Evolutionary conservation across 2,113 vertebrate species (phyloP).

Genomic region (Cricetomys ansorgei): DNA sequence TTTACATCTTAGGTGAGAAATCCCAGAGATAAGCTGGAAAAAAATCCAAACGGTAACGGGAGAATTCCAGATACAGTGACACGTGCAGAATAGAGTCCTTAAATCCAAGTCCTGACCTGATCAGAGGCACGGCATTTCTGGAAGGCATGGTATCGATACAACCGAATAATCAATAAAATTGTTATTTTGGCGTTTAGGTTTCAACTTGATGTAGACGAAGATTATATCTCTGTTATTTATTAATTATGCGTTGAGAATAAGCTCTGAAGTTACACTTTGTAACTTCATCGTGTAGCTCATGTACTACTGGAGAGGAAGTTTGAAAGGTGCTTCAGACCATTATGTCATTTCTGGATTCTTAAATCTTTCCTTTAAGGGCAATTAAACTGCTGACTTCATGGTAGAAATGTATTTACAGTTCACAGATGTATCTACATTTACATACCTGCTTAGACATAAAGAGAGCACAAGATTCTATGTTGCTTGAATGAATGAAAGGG

Average conservation of each 20-base stretch:
- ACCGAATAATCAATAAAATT: not conserved
- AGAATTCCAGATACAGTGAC: not conserved
- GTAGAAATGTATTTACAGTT: not conserved
- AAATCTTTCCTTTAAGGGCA: not conserved
- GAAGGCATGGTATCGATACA: not conserved
- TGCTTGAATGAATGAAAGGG: not conserved
- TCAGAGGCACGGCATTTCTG: not conserved
- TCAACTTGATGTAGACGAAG: not conserved
- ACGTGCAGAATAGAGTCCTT: not conserved
- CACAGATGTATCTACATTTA: not conserved
- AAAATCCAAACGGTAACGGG: not conserved
- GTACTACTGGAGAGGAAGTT: not conserved
- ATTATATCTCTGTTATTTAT: not conserved
- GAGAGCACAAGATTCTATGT: too few species aligned
- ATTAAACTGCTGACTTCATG: not conserved
- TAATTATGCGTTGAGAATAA: not conserved
- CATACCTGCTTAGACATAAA: not conserved
- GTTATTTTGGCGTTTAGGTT: not conserved
- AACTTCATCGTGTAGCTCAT: fast-evolving
- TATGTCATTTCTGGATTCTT: not conserved
- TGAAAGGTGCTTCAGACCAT: not conserved
- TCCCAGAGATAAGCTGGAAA: not conserved
- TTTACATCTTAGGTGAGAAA: not conserved
- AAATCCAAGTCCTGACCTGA: not conserved
- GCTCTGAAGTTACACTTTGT: not conserved